Evolutionary conservation across 2,113 vertebrate genomes (phyloP).

Genomic region (Bucco capensis): DNA sequence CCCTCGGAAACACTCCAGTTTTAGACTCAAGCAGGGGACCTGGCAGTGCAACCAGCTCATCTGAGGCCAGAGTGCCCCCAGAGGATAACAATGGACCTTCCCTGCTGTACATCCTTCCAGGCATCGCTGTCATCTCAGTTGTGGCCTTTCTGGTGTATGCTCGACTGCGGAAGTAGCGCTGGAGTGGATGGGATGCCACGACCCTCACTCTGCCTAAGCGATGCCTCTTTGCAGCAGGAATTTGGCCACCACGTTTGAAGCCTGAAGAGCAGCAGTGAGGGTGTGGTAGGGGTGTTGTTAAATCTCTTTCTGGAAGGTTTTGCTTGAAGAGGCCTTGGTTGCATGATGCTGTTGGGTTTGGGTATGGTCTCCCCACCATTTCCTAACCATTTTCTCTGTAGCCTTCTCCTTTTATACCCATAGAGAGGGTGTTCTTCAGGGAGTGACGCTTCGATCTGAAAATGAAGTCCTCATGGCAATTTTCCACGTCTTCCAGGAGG

Average conservation of each 20-base stretch:
- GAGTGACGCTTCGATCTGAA: neutral
- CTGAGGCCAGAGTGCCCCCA: neutral
- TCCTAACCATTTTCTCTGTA: neutral
- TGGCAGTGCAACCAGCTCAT: accelerated
- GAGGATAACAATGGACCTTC: neutral
- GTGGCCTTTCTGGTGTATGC: neutral
- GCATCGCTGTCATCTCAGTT: neutral
- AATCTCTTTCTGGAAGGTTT: neutral
- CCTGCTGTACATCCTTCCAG: neutral
- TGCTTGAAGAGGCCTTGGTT: slow-evolving; percentile 26
- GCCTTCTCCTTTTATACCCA: neutral
- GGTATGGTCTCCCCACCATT: neutral
- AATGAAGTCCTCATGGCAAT: neutral
- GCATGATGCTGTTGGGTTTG: neutral
- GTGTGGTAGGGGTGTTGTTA: accelerated
- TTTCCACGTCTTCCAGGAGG: neutral
- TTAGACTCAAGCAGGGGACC: accelerated
- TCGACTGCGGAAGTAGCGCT: neutral
- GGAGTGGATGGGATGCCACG: accelerated
- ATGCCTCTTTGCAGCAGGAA: neutral
- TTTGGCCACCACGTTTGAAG: neutral
- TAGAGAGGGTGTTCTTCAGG: neutral
- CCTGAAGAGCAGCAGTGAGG: neutral
- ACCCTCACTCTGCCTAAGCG: accelerated
- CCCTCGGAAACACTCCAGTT: neutral